Percentiles rank a stretch among this genome's conserved stretches.
Evolutionary conservation across 92 coral and sea anemone genomes (phyloP).

Genomic region (Epizoanthus stellaris): DNA sequence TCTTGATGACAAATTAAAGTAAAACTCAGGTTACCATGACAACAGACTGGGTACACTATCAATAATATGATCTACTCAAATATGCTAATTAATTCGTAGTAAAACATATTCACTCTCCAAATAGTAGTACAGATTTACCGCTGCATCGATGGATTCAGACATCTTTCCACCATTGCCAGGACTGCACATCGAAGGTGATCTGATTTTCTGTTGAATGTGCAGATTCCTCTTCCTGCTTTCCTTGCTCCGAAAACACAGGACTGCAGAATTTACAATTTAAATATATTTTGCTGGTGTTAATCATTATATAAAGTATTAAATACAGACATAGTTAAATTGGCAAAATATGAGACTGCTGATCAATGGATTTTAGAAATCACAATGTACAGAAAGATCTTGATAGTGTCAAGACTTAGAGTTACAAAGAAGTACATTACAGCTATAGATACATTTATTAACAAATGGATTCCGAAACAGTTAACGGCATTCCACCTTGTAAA

Average conservation of each 20-base stretch:
- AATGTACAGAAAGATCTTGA: too few species aligned
- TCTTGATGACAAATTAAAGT: too few species aligned
- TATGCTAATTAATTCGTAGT: background rate
- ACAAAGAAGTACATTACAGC: too few species aligned
- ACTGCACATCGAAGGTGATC: slow-evolving; percentile 96
- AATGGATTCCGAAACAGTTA: too few species aligned
- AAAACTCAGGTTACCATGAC: too few species aligned
- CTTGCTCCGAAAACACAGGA: slow-evolving; percentile 94
- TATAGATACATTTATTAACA: too few species aligned
- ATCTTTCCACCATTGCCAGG: slow-evolving; percentile 95
- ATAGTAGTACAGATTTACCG: slow-evolving; percentile 49
- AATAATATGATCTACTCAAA: background rate
- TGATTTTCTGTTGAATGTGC: slow-evolving; percentile 86
- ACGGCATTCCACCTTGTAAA: too few species aligned
- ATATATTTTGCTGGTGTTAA: background rate
- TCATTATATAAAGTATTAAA: background rate
- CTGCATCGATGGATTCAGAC: slow-evolving; percentile 87
- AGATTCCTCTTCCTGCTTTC: slow-evolving; percentile 84
- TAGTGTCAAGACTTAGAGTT: too few species aligned
- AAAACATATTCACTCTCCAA: background rate
- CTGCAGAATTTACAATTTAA: slow-evolving; percentile 53
- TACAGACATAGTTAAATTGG: background rate
- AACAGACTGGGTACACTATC: too few species aligned
- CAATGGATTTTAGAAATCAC: too few species aligned
- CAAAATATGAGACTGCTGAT: background rate